Percentiles rank a stretch among this genome's conserved stretches.
Evolutionary conservation across 2,888 invertebrate genomes (phyloP).

Genomic region (Polietes domitor): DNA sequence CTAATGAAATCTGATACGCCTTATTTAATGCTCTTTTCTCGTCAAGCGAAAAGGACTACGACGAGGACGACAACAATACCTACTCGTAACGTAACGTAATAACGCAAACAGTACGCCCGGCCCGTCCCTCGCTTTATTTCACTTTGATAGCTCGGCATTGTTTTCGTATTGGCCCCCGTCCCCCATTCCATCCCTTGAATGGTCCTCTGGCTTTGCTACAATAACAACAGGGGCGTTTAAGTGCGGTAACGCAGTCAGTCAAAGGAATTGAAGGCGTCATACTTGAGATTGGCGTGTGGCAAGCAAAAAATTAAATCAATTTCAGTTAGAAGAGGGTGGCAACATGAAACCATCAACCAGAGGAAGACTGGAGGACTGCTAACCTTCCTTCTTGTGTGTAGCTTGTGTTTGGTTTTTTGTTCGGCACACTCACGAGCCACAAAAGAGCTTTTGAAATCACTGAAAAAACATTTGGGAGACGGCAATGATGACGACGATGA

Average conservation of each 20-base stretch:
- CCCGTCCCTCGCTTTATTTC: constrained; percentile 34
- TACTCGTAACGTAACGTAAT: constrained; percentile 1
- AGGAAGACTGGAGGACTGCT: background rate
- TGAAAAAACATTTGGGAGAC: constrained; percentile 50
- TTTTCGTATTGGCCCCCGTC: background rate
- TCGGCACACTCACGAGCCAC: background rate
- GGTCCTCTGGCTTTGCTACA: constrained; percentile 25
- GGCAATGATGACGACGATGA: constrained; percentile 32
- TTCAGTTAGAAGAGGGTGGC: constrained; percentile 42
- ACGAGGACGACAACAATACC: constrained; percentile 24
- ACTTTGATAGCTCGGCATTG: constrained; percentile 50
- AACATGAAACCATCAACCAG: constrained; percentile 58
- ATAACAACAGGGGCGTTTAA: constrained; percentile 64
- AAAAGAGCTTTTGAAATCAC: constrained; percentile 58
- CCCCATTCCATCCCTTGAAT: background rate
- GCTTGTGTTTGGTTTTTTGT: background rate
- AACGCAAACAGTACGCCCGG: constrained; percentile 50
- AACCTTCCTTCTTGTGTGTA: constrained; percentile 33
- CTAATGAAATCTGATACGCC: constrained; percentile 82
- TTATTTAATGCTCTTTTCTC: constrained; percentile 81
- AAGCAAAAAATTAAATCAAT: constrained; percentile 45
- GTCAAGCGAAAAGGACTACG: constrained; percentile 39
- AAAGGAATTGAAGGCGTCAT: constrained; percentile 25
- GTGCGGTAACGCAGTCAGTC: constrained; percentile 52
- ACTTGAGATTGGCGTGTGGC: constrained; percentile 63